These are phyloP conservation scores for Neotoma lepida DNA, from an alignment of 2,113 vertebrate species.

Conservation along the genomic window DNA sequence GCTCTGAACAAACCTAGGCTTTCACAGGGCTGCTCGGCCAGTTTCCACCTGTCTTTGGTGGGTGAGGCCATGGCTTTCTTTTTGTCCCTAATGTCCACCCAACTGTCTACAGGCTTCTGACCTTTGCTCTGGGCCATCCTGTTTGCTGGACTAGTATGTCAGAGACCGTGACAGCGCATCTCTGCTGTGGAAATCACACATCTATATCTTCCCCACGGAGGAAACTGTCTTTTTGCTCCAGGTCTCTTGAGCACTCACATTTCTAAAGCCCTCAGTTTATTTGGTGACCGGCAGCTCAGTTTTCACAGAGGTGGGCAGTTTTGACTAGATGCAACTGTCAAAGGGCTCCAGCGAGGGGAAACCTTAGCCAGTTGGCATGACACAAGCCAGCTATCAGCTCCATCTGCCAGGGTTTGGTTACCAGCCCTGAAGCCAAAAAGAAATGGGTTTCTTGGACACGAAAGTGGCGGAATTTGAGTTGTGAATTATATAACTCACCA, in stretches of 20 bases:
- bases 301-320: slow-evolving; percentile 65
- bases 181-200: neutral
- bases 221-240: neutral
- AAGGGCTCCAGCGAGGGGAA: slow-evolving; percentile 65
- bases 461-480: slow-evolving; percentile 64
- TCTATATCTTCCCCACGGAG: neutral
- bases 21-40: neutral
- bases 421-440: slow-evolving; percentile 44
- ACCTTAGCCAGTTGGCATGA: slow-evolving; percentile 59
- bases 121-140: neutral
- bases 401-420: slow-evolving; percentile 50
- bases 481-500: slow-evolving; percentile 64
- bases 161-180: neutral
- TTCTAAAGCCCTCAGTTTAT: slow-evolving; percentile 41
- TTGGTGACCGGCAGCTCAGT: slow-evolving; percentile 58
- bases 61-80: neutral
- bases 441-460: slow-evolving; percentile 69
- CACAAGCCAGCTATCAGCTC: slow-evolving; percentile 52
- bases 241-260: neutral
- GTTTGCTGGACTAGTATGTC: neutral
- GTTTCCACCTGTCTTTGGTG: slow-evolving; percentile 42
- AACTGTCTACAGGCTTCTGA: neutral
- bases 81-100: neutral
- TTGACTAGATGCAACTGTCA: slow-evolving; percentile 48
- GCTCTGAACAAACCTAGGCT: slow-evolving; percentile 9